phyloP scores from a whole-genome alignment of 2,113 vertebrate species.

The Typhlomys cinereus region DNA sequence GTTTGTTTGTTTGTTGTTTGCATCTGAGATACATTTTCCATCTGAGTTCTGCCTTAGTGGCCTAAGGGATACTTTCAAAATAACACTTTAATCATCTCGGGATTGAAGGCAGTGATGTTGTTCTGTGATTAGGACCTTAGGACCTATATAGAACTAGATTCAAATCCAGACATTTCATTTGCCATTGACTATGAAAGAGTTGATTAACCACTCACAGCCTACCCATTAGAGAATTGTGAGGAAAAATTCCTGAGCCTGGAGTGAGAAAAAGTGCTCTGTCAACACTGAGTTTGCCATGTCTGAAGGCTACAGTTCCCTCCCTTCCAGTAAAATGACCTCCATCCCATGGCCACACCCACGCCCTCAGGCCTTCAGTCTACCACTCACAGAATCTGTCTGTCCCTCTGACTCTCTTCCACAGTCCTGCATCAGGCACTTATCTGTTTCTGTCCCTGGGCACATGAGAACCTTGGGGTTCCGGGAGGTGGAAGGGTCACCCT shows the following conservation, averaged over 20 bases:
- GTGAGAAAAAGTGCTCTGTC: background rate
- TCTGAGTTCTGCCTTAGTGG: background rate
- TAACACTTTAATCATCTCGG: background rate
- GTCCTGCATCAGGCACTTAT: background rate
- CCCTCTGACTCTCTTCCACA: background rate
- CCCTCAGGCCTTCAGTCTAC: background rate
- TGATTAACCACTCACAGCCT: background rate
- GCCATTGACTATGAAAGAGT: background rate
- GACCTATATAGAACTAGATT: background rate
- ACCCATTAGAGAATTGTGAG: background rate
- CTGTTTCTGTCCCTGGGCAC: background rate
- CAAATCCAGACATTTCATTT: background rate
- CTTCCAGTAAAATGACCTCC: background rate
- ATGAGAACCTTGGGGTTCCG: background rate
- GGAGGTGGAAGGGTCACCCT: background rate
- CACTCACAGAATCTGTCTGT: background rate
- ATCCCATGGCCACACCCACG: background rate
- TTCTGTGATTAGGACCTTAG: background rate
- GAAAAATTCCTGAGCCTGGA: background rate
- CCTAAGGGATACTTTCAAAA: background rate
- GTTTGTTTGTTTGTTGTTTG: too few species aligned
- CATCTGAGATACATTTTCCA: background rate
- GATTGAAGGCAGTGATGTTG: background rate
- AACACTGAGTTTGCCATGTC: background rate
- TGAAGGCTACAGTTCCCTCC: background rate